These are phyloP conservation scores for Gadopsis marmoratus DNA, from an alignment of 2,797 vertebrate species.

Conservation along the genomic window DNA sequence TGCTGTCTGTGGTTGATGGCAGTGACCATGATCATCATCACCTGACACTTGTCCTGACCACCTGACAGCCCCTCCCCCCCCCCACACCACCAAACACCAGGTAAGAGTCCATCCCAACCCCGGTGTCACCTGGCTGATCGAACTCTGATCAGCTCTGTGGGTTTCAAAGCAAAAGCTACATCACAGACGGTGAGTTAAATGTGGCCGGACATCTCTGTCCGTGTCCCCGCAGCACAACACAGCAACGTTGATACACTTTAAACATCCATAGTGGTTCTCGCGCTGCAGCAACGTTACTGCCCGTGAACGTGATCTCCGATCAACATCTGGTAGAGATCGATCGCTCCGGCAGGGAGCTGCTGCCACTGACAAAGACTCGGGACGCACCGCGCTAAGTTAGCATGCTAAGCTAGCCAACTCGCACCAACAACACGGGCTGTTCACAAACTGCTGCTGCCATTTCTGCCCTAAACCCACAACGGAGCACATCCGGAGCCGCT, in stretches of 20 bases:
- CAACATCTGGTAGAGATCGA: conserved; percentile 63
- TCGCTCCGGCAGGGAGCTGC: conserved; percentile 44
- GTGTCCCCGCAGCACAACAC: background rate
- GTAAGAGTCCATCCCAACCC: conserved; percentile 13
- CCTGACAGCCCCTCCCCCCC: conserved; percentile 10
- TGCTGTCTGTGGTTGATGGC: background rate
- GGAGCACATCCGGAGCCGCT: background rate
- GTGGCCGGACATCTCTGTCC: no score
- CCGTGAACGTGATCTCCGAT: conserved; percentile 13
- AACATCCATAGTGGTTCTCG: background rate
- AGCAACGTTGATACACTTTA: background rate
- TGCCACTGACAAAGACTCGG: conserved; percentile 72
- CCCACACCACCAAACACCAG: background rate
- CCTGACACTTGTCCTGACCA: conserved; percentile 24
- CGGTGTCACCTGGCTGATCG: conserved; percentile 31
- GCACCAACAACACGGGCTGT: conserved; percentile 59
- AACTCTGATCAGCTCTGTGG: background rate
- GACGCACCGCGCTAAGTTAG: conserved; percentile 65
- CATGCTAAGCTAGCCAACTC: conserved; percentile 77
- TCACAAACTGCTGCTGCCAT: conserved; percentile 8
- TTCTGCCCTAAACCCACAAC: background rate
- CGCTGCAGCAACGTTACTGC: background rate
- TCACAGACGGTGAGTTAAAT: background rate
- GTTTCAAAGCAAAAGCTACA: background rate
- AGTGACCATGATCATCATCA: conserved; percentile 6